Conservation (phyloP, 2,797 vertebrate species). For the Carcharodon carcharias region DNA sequence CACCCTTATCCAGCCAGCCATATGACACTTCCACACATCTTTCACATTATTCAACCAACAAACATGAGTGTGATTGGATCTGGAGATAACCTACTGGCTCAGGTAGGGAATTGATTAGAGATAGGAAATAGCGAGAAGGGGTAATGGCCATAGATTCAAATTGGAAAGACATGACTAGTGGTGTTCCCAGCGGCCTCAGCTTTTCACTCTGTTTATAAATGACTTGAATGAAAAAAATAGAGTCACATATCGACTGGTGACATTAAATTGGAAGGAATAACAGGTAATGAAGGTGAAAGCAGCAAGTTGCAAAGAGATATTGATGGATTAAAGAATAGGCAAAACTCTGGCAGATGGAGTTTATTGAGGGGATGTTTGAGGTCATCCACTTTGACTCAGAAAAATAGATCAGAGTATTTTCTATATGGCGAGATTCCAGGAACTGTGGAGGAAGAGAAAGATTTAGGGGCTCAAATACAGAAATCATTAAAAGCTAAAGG, state of each 20-base stretch:
- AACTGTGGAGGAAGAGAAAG: background rate
- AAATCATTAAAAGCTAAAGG: background rate
- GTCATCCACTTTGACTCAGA: background rate
- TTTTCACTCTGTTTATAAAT: background rate
- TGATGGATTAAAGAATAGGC: background rate
- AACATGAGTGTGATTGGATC: background rate
- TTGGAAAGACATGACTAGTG: background rate
- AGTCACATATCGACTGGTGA: background rate
- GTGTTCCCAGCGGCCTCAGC: background rate
- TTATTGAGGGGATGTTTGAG: background rate
- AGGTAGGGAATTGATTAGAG: background rate
- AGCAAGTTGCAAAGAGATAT: background rate
- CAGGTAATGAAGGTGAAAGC: background rate
- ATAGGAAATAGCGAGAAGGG: background rate
- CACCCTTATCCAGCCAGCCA: background rate
- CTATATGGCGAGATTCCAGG: background rate
- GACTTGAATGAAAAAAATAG: background rate
- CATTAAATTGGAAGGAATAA: background rate
- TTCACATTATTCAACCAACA: background rate
- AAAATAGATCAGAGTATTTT: background rate
- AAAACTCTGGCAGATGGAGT: background rate
- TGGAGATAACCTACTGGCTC: background rate
- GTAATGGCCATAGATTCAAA: background rate
- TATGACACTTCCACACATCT: background rate
- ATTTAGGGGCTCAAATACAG: background rate